Conservation (phyloP, 2,888 invertebrate species). For the Caprella mutica region DNA sequence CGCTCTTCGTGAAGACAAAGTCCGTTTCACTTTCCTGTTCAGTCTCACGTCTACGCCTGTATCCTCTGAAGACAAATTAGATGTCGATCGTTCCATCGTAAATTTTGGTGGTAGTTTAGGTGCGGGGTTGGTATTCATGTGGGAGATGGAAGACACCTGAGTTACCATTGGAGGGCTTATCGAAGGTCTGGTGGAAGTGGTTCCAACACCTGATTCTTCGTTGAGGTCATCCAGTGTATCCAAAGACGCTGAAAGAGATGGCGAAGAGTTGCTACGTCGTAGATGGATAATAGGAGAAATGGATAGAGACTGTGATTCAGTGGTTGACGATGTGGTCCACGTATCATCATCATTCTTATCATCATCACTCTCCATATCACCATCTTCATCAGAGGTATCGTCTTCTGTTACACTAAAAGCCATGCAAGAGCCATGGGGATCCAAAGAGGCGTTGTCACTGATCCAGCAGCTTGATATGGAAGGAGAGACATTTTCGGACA, state of each 20-base stretch:
- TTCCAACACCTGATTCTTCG: conserved; percentile 30
- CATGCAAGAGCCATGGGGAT: conserved; percentile 26
- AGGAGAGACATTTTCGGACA: conserved; percentile 16
- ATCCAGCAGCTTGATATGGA: conserved; percentile 23
- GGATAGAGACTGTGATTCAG: conserved; percentile 13
- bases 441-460: conserved; percentile 27
- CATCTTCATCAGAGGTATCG: conserved; percentile 20
- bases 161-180: conserved; percentile 15
- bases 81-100: conserved; percentile 13
- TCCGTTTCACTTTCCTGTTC: conserved; percentile 18
- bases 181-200: conserved; percentile 29
- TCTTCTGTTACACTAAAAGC: conserved; percentile 27
- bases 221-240: conserved; percentile 27
- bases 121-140: background rate
- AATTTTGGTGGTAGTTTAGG: background rate
- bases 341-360: conserved; percentile 22
- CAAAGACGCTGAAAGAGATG: conserved; percentile 29
- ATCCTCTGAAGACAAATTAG: conserved; percentile 32
- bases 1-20: conserved; percentile 1
- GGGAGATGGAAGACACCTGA: conserved; percentile 20
- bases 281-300: conserved; percentile 20
- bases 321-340: conserved; percentile 15
- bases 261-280: conserved; percentile 19
- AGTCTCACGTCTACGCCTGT: conserved; percentile 30
- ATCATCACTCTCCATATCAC: conserved; percentile 12